Conservation (phyloP, 2,113 vertebrate genomes). For the Actenoides hombroni region DNA sequence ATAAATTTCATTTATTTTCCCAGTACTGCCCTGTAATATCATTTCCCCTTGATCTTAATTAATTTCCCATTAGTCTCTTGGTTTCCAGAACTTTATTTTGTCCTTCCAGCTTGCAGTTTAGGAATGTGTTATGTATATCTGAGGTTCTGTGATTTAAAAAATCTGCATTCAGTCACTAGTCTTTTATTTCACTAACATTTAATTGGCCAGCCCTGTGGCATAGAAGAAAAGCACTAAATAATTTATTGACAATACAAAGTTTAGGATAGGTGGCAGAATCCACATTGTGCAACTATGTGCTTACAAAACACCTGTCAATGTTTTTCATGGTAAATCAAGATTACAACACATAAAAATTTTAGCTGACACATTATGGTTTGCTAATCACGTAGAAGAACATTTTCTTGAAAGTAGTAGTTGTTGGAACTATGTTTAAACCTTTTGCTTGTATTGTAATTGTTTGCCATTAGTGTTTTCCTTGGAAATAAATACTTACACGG, state of each 20-base stretch:
- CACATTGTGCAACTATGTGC: not conserved
- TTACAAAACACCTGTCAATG: not conserved
- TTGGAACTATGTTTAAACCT: not conserved
- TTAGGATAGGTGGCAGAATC: not conserved
- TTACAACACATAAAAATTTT: not conserved
- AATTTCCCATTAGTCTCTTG: not conserved
- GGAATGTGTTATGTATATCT: not conserved
- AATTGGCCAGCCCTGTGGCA: not conserved
- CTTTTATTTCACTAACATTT: not conserved
- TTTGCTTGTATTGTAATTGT: not conserved
- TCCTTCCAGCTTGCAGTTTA: not conserved
- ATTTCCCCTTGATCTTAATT: not conserved
- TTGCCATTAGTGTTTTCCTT: not conserved
- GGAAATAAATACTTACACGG: not conserved
- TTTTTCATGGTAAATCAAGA: not conserved
- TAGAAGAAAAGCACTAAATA: not conserved
- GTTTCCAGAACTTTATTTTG: not conserved
- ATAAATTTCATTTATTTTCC: slow-evolving; percentile 7
- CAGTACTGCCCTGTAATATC: not conserved
- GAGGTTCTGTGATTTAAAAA: not conserved
- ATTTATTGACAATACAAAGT: not conserved
- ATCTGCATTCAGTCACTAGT: not conserved
- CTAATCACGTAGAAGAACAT: not conserved
- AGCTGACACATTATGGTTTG: not conserved
- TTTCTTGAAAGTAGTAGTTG: not conserved